A percentile compares a stretch with the other conserved stretches of the same genome.
These are phyloP conservation scores for Stenoptilia bipunctidactyla DNA, from an alignment of 2,888 invertebrate genomes.

Conservation along the genomic window DNA sequence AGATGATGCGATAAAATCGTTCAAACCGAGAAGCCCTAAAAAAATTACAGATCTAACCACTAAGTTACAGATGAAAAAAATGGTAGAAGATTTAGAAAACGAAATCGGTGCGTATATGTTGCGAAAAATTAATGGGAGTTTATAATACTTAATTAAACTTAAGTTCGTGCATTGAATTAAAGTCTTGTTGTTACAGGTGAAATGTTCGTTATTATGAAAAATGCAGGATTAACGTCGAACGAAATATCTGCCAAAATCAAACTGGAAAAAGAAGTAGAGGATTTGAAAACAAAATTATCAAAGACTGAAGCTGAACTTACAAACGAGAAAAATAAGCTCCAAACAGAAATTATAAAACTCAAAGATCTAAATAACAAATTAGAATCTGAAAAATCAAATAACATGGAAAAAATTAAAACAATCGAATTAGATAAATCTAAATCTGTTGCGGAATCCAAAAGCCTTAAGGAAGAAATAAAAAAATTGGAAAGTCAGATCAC, in stretches of 20 bases:
- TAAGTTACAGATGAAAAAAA: conserved; percentile 81
- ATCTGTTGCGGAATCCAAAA: conserved; percentile 52
- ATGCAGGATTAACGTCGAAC: conserved; percentile 65
- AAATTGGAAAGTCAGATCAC: conserved; percentile 71
- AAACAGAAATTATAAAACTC: conserved; percentile 61
- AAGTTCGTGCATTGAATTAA: too few relatives aligned
- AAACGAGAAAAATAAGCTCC: conserved; percentile 61
- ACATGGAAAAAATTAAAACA: conserved; percentile 36
- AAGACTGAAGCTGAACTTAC: conserved; percentile 61
- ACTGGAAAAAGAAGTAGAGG: conserved; percentile 66
- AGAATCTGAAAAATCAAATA: conserved; percentile 54
- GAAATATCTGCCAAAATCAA: conserved; percentile 57
- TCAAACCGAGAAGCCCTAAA: conserved; percentile 79
- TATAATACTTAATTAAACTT: too few relatives aligned
- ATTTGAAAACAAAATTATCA: conserved; percentile 60
- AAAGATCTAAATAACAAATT: conserved; percentile 62
- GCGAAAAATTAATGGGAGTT: too few relatives aligned
- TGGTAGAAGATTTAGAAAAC: conserved; percentile 89
- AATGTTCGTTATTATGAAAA: conserved; percentile 73
- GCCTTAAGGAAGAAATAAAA: conserved; percentile 75
- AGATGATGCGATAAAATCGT: conserved; percentile 74
- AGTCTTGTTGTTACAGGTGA: conserved; percentile 47
- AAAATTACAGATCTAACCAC: conserved; percentile 80
- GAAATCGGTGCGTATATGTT: conserved; percentile 81
- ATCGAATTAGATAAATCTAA: conserved; percentile 52